Percentiles rank a stretch among this genome's conserved stretches.
Conservation (phyloP, 2,797 vertebrate species). For the Diplodus puntazzo region DNA sequence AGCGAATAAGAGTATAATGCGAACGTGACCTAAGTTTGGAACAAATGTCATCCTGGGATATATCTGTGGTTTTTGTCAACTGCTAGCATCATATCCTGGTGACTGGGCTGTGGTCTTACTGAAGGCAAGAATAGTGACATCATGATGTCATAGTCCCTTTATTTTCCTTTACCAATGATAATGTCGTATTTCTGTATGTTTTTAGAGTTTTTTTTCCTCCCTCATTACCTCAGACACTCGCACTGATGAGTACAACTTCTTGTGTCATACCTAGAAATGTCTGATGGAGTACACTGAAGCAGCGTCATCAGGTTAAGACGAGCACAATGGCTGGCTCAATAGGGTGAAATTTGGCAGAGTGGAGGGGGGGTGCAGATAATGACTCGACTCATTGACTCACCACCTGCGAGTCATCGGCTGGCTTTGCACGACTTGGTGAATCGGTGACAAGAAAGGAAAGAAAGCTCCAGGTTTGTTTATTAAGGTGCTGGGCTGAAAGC, state of each 20-base stretch:
- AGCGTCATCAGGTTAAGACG: neutral
- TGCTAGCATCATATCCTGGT: too few relatives aligned
- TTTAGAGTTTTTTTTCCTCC: neutral
- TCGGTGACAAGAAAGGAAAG: slow-evolving; percentile 14
- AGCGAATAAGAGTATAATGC: too few relatives aligned
- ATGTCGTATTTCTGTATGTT: neutral
- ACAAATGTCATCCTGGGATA: too few relatives aligned
- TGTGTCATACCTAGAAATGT: neutral
- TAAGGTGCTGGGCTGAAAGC: neutral
- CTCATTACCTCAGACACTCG: neutral
- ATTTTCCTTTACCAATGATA: neutral
- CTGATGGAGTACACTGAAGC: neutral
- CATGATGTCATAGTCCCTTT: neutral
- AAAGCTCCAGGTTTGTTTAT: slow-evolving; percentile 4
- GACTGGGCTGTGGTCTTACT: neutral
- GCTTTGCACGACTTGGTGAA: slow-evolving; percentile 3
- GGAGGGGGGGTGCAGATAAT: slow-evolving; percentile 9
- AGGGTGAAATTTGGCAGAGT: neutral
- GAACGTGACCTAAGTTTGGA: too few relatives aligned
- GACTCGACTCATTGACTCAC: slow-evolving; percentile 21
- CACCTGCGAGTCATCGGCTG: slow-evolving; percentile 13
- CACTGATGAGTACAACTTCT: neutral
- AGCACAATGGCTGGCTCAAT: slow-evolving; percentile 1
- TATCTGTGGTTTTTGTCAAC: too few relatives aligned
- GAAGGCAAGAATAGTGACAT: neutral